A percentile compares a stretch with the other conserved stretches of the same genome.
Conservation (phyloP, 2,113 vertebrate genomes). For the Carettochelys insculpta region DNA sequence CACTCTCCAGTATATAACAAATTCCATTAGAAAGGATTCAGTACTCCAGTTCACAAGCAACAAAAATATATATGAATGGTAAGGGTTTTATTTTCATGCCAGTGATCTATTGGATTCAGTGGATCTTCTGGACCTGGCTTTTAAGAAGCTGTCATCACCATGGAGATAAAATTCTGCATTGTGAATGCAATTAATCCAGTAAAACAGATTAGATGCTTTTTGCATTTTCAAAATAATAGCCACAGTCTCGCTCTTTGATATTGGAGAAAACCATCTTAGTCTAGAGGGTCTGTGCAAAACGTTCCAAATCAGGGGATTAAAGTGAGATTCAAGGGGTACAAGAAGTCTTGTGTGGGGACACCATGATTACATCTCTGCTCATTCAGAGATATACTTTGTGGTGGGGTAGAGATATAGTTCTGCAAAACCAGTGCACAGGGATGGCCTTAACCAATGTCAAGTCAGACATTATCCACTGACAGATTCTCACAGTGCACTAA, state of each 20-base stretch:
- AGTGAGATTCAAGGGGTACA: background rate
- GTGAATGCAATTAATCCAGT: background rate
- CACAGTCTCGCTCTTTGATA: background rate
- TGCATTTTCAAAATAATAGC: background rate
- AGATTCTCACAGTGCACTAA: background rate
- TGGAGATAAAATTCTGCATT: background rate
- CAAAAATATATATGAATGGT: background rate
- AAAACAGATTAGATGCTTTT: accelerated
- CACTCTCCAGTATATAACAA: background rate
- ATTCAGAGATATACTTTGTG: background rate
- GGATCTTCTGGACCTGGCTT: background rate
- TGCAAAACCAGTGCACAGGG: background rate
- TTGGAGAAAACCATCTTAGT: background rate
- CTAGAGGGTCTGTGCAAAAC: background rate
- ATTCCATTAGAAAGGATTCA: background rate
- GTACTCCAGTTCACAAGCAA: background rate
- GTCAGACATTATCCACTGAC: background rate
- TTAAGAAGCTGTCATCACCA: background rate
- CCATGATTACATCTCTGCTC: conserved; percentile 20
- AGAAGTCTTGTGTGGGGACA: background rate
- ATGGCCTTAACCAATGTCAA: conserved; percentile 11
- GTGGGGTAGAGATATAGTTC: background rate
- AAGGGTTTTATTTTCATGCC: background rate
- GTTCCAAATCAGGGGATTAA: background rate
- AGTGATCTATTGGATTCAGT: background rate